Percentiles rank a stretch among this genome's conserved stretches.
Conservation (phyloP, 1,140 invertebrate species). For the Zaprionus kolodkinae region DNA sequence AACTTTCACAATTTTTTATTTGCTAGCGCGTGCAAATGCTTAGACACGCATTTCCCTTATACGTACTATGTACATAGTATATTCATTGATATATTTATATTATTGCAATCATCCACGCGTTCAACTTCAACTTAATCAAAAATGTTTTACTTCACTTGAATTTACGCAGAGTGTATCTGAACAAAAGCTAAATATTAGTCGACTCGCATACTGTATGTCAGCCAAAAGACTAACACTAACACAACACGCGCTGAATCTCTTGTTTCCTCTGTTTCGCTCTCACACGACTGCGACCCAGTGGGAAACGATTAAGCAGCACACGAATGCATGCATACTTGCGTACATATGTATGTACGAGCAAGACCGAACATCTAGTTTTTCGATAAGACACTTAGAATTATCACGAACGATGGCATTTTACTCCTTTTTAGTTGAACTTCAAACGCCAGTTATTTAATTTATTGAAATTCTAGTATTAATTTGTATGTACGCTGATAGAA, state of each 20-base stretch:
- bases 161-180: slow-evolving; percentile 31
- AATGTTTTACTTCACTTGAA: slow-evolving; percentile 29
- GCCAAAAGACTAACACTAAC: slow-evolving; percentile 27
- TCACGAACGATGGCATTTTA: neutral
- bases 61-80: slow-evolving; percentile 14
- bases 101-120: slow-evolving; percentile 18
- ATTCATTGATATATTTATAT: slow-evolving; percentile 17
- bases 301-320: neutral
- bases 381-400: neutral
- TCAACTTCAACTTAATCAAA: slow-evolving; percentile 7
- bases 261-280: slow-evolving; percentile 31
- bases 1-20: slow-evolving; percentile 44
- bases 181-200: slow-evolving; percentile 42
- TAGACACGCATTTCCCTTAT: slow-evolving; percentile 21
- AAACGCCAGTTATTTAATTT: neutral
- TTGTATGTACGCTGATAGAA: neutral
- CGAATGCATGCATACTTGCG: neutral
- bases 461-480: neutral
- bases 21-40: slow-evolving; percentile 4
- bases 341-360: neutral
- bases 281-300: slow-evolving; percentile 12
- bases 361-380: slow-evolving; percentile 1
- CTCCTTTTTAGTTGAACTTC: neutral
- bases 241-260: slow-evolving; percentile 19
- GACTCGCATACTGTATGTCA: slow-evolving; percentile 28